Evolutionary conservation across 2,888 invertebrate genomes (phyloP), one percentile per base, ranked within the genome.

Genomic region (Tipula helvola): DNA sequence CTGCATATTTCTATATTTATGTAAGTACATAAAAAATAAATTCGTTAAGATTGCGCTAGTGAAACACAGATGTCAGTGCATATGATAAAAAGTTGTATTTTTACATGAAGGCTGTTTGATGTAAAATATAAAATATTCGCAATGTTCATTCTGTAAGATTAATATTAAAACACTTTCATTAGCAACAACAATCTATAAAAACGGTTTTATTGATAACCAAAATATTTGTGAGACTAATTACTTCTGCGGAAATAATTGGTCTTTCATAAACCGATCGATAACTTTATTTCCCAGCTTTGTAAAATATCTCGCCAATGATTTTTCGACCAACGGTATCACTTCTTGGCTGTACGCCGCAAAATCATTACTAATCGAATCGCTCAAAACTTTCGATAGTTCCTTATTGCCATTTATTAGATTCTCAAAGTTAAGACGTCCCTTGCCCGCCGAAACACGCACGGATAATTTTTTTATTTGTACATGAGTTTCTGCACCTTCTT

Each of bases 321-420:
- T 92, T 88, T 93, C 93, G 36, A 94, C 91, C 0, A 92, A 89
- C 0, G 94, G 94, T 89, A 92, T 90, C 7, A 94, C 89, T 88
- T 94, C 93, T 83, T 90, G 90, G 39, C 92, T 88, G 88, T 94
- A 93, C 1, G 91, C 88, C 47, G 92, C 91, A 87, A 94, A 92
- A 88, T 94, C 94, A 88, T 91, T 91, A 89, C 94, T 94, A 52
- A 94, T 92, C 0, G 93, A 92, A 44, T 91, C 91, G 89, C 93
- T 94, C 16, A 94, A 90, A n/a, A 93, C 91, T 13, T 92, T 92
- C 87, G 91, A 92, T 87, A 94, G 90, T 3, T 92, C 90, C 88
- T 92, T 92, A 88, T 93, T 93, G 16, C 93, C 93, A 86, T 92
- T 91, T 88, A 93, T 93, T 5, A 93, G 89, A 89, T 93, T 93